These are phyloP conservation scores for Macrotus californicus DNA, from an alignment of 2,113 vertebrate species.

Conservation along the genomic window DNA sequence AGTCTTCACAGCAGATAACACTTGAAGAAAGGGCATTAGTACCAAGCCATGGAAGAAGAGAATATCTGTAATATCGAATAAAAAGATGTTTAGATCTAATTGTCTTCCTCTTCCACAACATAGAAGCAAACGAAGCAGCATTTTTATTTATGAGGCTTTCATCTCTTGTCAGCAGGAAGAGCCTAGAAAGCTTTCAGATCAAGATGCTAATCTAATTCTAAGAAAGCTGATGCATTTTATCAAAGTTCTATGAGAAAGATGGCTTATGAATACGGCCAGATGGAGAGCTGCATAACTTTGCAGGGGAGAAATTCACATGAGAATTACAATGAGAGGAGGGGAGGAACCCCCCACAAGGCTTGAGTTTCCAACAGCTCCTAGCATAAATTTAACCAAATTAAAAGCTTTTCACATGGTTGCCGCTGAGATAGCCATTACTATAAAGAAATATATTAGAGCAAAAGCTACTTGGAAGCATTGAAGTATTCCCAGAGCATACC, in stretches of 20 bases:
- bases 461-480: constrained; percentile 16
- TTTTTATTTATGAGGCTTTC: constrained; percentile 65
- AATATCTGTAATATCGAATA: constrained; percentile 18
- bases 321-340: constrained; percentile 38
- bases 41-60: neutral
- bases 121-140: constrained; percentile 37
- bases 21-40: neutral
- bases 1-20: neutral
- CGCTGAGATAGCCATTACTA: constrained; percentile 33
- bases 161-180: constrained; percentile 59
- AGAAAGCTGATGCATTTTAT: constrained; percentile 50
- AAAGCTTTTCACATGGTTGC: constrained; percentile 48
- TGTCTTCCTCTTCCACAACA: constrained; percentile 50
- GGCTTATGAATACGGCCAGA: constrained; percentile 55
- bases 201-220: constrained; percentile 64
- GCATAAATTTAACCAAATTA: constrained; percentile 67
- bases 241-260: constrained; percentile 53
- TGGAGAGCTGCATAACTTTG: constrained; percentile 51
- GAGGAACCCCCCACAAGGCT: constrained; percentile 25
- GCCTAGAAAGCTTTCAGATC: constrained; percentile 25
- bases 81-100: constrained; percentile 46
- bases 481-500: neutral
- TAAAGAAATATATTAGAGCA: constrained; percentile 22
- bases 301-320: constrained; percentile 48
- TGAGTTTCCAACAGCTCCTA: constrained; percentile 35